These are phyloP conservation scores for Myopa tessellatipennis DNA, from an alignment of 2,888 invertebrate species.

Conservation along the genomic window DNA sequence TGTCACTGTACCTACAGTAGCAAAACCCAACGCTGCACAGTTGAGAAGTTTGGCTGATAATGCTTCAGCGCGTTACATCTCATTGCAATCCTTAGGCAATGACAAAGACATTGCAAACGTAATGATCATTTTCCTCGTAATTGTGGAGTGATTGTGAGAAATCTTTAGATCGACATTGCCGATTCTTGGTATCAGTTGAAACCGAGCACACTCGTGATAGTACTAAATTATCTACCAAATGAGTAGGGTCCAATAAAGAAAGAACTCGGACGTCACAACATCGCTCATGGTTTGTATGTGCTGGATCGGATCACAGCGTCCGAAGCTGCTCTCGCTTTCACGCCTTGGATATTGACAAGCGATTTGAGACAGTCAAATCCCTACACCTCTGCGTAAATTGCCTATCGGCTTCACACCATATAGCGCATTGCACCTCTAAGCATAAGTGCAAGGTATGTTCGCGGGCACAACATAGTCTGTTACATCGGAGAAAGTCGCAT, in stretches of 20 bases:
- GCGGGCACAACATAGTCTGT: not conserved
- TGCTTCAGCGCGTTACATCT: too few species aligned
- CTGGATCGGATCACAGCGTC: not conserved
- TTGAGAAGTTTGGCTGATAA: too few species aligned
- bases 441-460: constrained; percentile 6
- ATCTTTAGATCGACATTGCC: constrained; percentile 32
- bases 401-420: not conserved
- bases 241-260: not conserved
- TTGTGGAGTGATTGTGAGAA: constrained; percentile 36
- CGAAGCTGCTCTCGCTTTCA: not conserved
- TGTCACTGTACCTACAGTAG: too few species aligned
- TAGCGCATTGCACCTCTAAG: not conserved
- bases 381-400: constrained; percentile 8
- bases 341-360: not conserved
- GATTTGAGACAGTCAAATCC: constrained; percentile 7
- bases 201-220: not conserved
- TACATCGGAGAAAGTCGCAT: not conserved
- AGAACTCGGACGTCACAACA: not conserved
- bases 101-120: constrained; percentile 34
- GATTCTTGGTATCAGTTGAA: not conserved
- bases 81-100: not conserved
- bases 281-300: not conserved
- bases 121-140: constrained; percentile 35
- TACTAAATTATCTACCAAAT: not conserved
- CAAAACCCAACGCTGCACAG: too few species aligned